These are phyloP conservation scores for Aspidiotus destructor DNA, from an alignment of 2,888 invertebrate genomes.

Conservation along the genomic window DNA sequence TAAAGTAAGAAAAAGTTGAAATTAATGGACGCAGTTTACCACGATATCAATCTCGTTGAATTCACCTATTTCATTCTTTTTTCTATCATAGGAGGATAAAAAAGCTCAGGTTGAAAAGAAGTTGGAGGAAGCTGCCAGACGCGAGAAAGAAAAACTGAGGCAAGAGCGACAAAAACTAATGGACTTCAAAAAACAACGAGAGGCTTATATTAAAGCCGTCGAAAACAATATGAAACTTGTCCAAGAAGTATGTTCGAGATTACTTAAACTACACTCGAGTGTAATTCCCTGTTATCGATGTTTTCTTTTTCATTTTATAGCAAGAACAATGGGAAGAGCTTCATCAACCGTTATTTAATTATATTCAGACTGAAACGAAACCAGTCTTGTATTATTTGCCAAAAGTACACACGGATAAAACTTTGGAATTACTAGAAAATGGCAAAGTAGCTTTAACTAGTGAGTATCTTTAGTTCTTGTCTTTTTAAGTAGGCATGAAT, in stretches of 20 bases:
- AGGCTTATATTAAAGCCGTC: conserved; percentile 75
- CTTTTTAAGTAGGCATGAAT: background rate
- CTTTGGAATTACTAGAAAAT: conserved; percentile 52
- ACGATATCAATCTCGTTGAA: too few species aligned
- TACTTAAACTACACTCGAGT: background rate
- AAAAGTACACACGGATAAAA: conserved; percentile 60
- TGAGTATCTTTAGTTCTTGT: conserved; percentile 1
- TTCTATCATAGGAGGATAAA: conserved; percentile 58
- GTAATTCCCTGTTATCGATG: background rate
- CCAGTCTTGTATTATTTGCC: conserved; percentile 85
- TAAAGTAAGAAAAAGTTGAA: conserved; percentile 47
- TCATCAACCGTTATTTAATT: conserved; percentile 65
- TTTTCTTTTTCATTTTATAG: conserved; percentile 36
- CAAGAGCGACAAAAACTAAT: conserved; percentile 76
- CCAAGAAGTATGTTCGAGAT: conserved; percentile 55
- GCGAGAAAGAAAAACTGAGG: conserved; percentile 75
- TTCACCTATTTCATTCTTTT: background rate
- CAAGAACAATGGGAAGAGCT: conserved; percentile 73
- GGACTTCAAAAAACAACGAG: conserved; percentile 72
- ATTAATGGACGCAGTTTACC: background rate
- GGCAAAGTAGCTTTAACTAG: conserved; percentile 9
- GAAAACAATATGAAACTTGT: conserved; percentile 84
- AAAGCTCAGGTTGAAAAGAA: conserved; percentile 83
- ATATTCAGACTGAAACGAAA: conserved; percentile 75
- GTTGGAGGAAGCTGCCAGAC: conserved; percentile 80